These are phyloP conservation scores for Augochlora pura DNA, from an alignment of 1,140 invertebrate genomes.

Conservation along the genomic window DNA sequence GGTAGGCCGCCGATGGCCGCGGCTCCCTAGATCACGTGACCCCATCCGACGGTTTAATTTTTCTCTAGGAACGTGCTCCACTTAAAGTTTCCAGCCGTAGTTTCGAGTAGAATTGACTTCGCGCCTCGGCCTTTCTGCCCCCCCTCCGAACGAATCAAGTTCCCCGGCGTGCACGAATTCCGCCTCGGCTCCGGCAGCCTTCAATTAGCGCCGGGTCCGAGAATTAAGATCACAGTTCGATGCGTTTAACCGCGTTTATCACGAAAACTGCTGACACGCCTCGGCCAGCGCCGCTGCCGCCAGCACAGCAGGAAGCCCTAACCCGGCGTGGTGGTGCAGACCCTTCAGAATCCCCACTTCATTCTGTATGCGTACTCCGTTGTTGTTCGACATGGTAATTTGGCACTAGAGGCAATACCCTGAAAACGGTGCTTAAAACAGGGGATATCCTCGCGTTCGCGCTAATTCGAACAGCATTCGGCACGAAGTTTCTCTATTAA, in stretches of 20 bases:
- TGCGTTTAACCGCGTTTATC: conserved; percentile 31
- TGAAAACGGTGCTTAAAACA: conserved; percentile 36
- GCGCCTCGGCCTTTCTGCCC: background rate
- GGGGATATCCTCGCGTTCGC: conserved; percentile 32
- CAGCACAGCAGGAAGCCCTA: conserved; percentile 40
- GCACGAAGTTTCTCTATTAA: conserved; percentile 39
- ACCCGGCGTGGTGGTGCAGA: conserved; percentile 10
- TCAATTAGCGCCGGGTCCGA: conserved; percentile 12
- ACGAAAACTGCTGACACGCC: conserved; percentile 44
- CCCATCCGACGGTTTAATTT: too few relatives aligned
- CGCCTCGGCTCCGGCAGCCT: background rate
- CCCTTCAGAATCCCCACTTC: conserved; percentile 41
- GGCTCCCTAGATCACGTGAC: too few relatives aligned
- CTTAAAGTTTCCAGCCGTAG: background rate
- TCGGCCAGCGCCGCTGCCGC: background rate
- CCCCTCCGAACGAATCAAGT: background rate
- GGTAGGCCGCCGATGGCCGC: too few relatives aligned
- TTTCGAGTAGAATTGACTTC: background rate
- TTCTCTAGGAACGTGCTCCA: too few relatives aligned
- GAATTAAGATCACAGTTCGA: conserved; percentile 33
- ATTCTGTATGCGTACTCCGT: conserved; percentile 47
- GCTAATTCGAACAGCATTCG: conserved; percentile 38
- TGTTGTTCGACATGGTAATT: conserved; percentile 52
- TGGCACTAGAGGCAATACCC: conserved; percentile 37
- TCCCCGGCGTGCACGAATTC: background rate